phyloP scores from a whole-genome alignment of 2,113 vertebrate genomes.

The Phylloscopus trochilus region DNA sequence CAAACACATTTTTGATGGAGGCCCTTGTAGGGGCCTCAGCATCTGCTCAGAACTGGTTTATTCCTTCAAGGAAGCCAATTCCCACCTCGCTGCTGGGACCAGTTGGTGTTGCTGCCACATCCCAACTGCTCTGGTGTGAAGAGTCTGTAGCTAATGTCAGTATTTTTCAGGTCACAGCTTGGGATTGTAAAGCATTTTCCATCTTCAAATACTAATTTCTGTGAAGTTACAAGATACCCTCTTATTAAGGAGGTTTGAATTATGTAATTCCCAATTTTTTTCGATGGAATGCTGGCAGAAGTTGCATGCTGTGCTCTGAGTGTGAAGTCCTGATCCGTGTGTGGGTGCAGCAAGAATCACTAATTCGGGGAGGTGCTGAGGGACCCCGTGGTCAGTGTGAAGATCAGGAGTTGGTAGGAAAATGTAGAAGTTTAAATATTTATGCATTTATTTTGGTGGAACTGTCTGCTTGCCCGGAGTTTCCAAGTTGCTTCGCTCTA shows the following conservation, averaged over 20 bases:
- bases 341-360: not conserved
- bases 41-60: not conserved
- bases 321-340: not conserved
- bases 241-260: not conserved
- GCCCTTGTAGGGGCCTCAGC: not conserved
- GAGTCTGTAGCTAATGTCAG: not conserved
- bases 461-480: not conserved
- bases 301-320: not conserved
- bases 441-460: not conserved
- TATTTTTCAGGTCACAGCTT: not conserved
- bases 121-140: not conserved
- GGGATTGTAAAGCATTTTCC: not conserved
- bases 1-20: not conserved
- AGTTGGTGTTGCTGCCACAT: not conserved
- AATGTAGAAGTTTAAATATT: not conserved
- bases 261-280: not conserved
- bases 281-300: not conserved
- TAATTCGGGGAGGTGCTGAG: not conserved
- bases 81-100: not conserved
- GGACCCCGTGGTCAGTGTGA: not conserved
- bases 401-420: not conserved
- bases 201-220: not conserved
- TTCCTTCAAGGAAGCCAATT: not conserved
- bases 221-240: not conserved
- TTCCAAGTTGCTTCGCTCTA: not conserved